These are phyloP conservation scores for Furcula furcula DNA, from an alignment of 2,888 invertebrate species.

Conservation along the genomic window DNA sequence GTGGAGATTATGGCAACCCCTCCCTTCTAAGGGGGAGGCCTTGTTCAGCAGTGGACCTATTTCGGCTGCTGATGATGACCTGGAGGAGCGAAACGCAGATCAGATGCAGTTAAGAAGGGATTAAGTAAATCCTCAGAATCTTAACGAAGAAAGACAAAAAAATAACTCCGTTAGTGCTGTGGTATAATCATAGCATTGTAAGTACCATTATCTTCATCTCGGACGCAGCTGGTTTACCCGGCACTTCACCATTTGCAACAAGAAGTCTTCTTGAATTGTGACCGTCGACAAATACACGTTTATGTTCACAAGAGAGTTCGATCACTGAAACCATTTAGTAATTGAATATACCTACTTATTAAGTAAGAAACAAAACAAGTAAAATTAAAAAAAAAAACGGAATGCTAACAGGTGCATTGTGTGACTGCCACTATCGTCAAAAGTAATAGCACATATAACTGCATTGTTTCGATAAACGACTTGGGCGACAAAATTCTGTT, in stretches of 20 bases:
- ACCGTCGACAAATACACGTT: slow-evolving; percentile 37
- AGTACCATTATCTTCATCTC: slow-evolving; percentile 45
- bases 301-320: slow-evolving; percentile 31
- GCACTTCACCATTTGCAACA: slow-evolving; percentile 34
- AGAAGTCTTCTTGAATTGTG: slow-evolving; percentile 40
- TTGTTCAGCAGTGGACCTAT: too few species aligned
- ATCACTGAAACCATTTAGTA: slow-evolving; percentile 31
- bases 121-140: too few species aligned
- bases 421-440: slow-evolving; percentile 31
- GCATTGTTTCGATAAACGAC: slow-evolving; percentile 41
- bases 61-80: too few species aligned
- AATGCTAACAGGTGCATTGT: slow-evolving; percentile 42
- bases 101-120: too few species aligned
- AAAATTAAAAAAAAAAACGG: background rate
- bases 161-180: too few species aligned
- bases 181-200: background rate
- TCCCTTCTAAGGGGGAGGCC: too few species aligned
- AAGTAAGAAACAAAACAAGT: background rate
- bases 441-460: slow-evolving; percentile 38
- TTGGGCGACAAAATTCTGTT: slow-evolving; percentile 5
- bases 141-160: too few species aligned
- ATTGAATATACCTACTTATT: background rate
- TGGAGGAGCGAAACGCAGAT: too few species aligned
- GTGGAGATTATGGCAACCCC: too few species aligned
- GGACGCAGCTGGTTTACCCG: slow-evolving; percentile 39